phyloP scores from a whole-genome alignment of 2,113 vertebrate genomes.

The Varanus salvator region DNA sequence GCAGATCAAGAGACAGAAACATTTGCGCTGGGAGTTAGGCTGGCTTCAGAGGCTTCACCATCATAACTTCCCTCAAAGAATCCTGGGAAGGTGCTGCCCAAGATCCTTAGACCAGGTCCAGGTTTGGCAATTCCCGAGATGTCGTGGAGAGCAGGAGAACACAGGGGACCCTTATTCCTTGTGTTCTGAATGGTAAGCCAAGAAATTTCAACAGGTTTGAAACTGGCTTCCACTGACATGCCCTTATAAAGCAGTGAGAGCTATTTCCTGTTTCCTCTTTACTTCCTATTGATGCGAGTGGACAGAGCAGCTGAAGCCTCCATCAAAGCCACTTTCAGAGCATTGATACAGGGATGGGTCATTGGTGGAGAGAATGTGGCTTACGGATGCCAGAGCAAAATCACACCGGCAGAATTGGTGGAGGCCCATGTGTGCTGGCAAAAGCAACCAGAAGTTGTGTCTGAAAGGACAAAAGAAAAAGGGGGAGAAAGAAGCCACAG shows the following conservation, averaged over 20 bases:
- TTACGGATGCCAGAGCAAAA: not conserved
- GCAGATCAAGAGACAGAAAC: too few relatives aligned
- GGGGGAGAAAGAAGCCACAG: too few relatives aligned
- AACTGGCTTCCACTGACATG: not conserved
- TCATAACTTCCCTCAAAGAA: not conserved
- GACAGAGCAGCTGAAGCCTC: constrained; percentile 5
- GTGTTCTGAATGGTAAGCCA: not conserved
- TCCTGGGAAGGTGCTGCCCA: not conserved
- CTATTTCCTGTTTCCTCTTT: not conserved
- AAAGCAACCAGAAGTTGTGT: not conserved
- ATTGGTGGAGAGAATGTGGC: not conserved
- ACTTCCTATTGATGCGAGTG: not conserved
- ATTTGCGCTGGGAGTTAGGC: too few relatives aligned
- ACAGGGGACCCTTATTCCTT: not conserved
- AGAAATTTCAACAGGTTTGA: not conserved
- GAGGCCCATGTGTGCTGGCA: constrained; percentile 15
- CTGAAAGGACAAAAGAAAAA: not conserved
- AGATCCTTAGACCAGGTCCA: not conserved
- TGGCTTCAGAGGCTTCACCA: not conserved
- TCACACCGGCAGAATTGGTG: not conserved
- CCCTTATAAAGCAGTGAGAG: constrained; percentile 5
- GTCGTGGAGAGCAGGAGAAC: not conserved
- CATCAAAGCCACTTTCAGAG: constrained; percentile 23
- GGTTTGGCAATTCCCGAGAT: not conserved
- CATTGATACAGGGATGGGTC: not conserved